phyloP scores from a whole-genome alignment of 1,140 invertebrate species.

The Calliphora vicina region DNA sequence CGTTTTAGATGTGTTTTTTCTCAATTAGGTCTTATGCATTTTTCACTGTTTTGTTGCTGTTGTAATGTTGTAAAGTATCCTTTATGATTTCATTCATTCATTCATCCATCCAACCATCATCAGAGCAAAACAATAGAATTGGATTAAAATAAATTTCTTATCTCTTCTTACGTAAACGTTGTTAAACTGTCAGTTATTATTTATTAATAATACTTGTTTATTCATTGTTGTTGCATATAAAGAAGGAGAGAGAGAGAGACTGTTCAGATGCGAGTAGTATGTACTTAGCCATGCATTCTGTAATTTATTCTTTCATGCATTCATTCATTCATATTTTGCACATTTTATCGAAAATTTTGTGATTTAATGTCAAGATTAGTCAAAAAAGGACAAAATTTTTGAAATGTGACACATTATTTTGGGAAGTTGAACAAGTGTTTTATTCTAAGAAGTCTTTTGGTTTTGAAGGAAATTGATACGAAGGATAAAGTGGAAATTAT shows the following conservation, averaged over 20 bases:
- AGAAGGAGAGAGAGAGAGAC: too few species aligned
- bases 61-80: not conserved
- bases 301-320: not conserved
- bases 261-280: not conserved
- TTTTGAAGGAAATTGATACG: not conserved
- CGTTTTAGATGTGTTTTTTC: constrained; percentile 15
- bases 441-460: not conserved
- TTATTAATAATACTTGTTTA: not conserved
- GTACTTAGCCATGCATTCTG: not conserved
- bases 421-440: constrained; percentile 29
- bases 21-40: constrained; percentile 16
- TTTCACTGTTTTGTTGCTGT: not conserved
- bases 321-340: constrained; percentile 20
- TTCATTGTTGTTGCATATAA: not conserved
- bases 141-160: constrained; percentile 29
- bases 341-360: constrained; percentile 10
- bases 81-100: not conserved
- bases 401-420: not conserved
- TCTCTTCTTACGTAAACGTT: constrained; percentile 27
- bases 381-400: not conserved
- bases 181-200: constrained; percentile 33
- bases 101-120: not conserved
- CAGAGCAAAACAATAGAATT: constrained; percentile 38
- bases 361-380: constrained; percentile 26
- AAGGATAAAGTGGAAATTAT: not conserved